Evolutionary conservation across 2,888 invertebrate species (phyloP).

Genomic region (Meteorus colon): DNA sequence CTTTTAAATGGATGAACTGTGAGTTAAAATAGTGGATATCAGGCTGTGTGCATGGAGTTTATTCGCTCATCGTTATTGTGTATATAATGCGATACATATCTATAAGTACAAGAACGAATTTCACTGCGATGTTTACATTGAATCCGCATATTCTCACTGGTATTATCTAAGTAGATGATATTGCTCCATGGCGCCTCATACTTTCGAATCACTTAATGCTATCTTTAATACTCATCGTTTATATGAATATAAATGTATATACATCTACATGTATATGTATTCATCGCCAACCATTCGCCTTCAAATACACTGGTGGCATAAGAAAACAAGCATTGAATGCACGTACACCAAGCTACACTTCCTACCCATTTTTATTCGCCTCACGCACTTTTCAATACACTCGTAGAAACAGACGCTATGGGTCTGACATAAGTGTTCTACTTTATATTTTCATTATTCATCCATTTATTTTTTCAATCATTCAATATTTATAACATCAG

Average conservation of each 20-base stretch:
- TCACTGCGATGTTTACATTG: conserved; percentile 3
- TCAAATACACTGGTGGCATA: conserved; percentile 30
- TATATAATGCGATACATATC: not conserved
- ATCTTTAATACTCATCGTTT: conserved; percentile 41
- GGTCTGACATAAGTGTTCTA: conserved; percentile 18
- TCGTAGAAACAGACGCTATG: conserved; percentile 1
- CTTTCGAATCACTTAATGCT: conserved; percentile 27
- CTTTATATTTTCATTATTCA: not conserved
- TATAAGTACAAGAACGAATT: not conserved
- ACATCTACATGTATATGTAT: conserved; percentile 2
- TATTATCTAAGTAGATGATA: not conserved
- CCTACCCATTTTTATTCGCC: conserved; percentile 2
- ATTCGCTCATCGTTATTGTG: conserved; percentile 15
- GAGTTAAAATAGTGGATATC: conserved; percentile 12
- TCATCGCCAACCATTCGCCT: conserved; percentile 29
- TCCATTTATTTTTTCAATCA: not conserved
- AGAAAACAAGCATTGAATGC: conserved; percentile 37
- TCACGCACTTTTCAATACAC: conserved; percentile 1
- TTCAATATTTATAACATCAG: no score
- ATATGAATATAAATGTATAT: conserved; percentile 12
- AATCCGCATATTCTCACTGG: not conserved
- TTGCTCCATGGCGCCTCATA: conserved; percentile 11
- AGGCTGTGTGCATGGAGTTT: conserved; percentile 23
- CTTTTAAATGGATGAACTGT: not conserved
- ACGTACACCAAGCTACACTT: conserved; percentile 14